A percentile compares a stretch with the other conserved stretches of the same genome.
These are phyloP conservation scores for Danio aesculapii DNA, from an alignment of 2,797 vertebrate genomes.

Conservation along the genomic window DNA sequence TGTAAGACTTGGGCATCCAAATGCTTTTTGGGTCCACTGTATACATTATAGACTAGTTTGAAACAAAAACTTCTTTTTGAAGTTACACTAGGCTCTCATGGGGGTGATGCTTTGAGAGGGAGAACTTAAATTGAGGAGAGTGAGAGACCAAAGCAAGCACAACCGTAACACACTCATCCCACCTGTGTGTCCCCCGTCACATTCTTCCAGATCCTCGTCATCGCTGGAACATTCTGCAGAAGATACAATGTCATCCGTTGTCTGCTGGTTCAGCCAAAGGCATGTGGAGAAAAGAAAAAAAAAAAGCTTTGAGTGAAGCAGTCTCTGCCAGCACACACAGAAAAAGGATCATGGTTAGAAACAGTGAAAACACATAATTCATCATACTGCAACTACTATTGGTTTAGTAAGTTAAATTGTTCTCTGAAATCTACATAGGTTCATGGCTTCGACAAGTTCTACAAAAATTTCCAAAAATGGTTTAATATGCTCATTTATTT, in stretches of 20 bases:
- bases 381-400: too few relatives aligned
- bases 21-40: neutral
- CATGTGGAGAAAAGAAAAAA: constrained; percentile 28
- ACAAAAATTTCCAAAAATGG: too few relatives aligned
- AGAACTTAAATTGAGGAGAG: constrained; percentile 78
- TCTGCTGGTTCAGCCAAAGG: constrained; percentile 73
- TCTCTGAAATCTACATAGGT: too few relatives aligned
- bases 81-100: constrained; percentile 88
- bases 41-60: neutral
- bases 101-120: constrained; percentile 91
- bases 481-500: too few relatives aligned
- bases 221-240: constrained; percentile 99
- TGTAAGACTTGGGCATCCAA: neutral
- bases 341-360: constrained; percentile 28
- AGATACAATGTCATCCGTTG: constrained; percentile 95
- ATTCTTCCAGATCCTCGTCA: constrained; percentile 97
- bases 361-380: constrained; percentile 57
- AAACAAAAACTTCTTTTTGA: constrained; percentile 33
- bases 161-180: constrained; percentile 93
- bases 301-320: constrained; percentile 10
- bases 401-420: too few relatives aligned
- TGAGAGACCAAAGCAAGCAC: constrained; percentile 82
- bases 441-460: too few relatives aligned
- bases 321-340: neutral
- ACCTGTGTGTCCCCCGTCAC: constrained; percentile 97